Base-by-base conservation (phyloP, 2,888 invertebrate species). In the Cheilosia pagana region DNA sequence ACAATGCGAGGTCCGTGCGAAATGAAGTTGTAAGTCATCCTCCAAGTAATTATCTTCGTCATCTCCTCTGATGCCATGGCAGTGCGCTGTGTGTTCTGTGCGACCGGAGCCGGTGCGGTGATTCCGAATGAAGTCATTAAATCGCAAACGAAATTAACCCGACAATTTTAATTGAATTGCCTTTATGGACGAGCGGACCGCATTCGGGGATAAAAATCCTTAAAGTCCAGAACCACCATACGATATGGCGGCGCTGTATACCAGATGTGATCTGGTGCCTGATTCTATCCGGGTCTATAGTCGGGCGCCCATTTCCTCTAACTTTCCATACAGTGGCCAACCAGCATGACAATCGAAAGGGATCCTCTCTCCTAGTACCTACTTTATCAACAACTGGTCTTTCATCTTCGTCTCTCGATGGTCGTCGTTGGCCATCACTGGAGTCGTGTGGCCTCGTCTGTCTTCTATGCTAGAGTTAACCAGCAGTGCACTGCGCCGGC, bases 131-230 rank as follows among this genome's bases (percentile, higher is more conserved):
- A 87, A 87, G 87, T 82, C 88, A 87, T 88, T 88, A 87, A 87
- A 81, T 86, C 86, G 87, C 83, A 87, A 87, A 87, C 86, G 72
- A 87, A 87, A 87, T 87, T 87, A 88, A 88, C 87, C 86, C 81
- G 87, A 87, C 87, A 83, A 88, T 88, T 88, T 88, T 87, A 88
- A 88, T 88, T 88, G 88, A 88, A 86, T 87, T 81, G 50, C 63
- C 74, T 67, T 35, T 35, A n/a, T 3, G 35, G 12, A 1, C 12
- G 35, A 35, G 35, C 48, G 62, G 57, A 65, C 45, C 53, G 75
- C 39, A 50, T 62, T 14, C n/a, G 43, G 25, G 57, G 41, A 70
- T 70, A 48, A 31, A 63, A 63, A 63, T 65, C 28, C 52, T 12
- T 12, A 25, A 25, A 43, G 45, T 65, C 68, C 59, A 75, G 59